Percentiles rank a stretch among this genome's conserved stretches.
Evolutionary conservation across 2,113 vertebrate genomes (phyloP).

Genomic region (Elaphurus davidianus): DNA sequence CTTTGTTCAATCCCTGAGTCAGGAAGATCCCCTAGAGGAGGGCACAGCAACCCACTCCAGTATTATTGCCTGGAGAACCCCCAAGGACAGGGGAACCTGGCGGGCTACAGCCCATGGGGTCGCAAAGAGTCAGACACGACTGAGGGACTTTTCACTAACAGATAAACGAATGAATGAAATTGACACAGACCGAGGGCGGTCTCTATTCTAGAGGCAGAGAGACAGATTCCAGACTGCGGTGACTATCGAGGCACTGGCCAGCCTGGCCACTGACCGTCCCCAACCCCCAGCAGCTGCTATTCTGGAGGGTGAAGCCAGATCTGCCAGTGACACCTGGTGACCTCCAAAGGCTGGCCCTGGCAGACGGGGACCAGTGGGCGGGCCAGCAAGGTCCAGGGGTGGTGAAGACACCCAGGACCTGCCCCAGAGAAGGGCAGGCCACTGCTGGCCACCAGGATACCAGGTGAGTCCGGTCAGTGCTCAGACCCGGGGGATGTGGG

Average conservation of each 20-base stretch:
- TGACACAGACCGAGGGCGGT: accelerated
- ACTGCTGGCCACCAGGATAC: accelerated
- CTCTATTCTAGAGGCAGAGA: background rate
- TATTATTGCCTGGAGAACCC: background rate
- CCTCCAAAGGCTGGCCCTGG: accelerated
- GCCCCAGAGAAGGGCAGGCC: background rate
- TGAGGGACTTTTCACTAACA: background rate
- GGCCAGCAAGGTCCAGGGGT: accelerated
- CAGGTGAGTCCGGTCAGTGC: accelerated
- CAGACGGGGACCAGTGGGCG: accelerated
- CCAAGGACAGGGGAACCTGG: background rate
- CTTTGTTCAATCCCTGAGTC: background rate
- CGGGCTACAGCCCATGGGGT: background rate
- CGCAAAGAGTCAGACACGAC: background rate
- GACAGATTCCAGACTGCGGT: background rate
- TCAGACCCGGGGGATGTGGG: accelerated
- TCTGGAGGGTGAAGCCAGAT: accelerated
- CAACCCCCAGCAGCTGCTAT: accelerated
- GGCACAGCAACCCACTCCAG: background rate
- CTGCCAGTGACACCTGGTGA: no score
- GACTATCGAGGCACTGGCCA: background rate
- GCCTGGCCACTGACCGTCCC: background rate
- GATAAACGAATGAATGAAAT: background rate
- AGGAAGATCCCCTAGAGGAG: background rate
- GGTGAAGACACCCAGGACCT: accelerated